Base-by-base conservation (phyloP, 2,797 vertebrate genomes). In the Sebastes kiyomatsui region DNA sequence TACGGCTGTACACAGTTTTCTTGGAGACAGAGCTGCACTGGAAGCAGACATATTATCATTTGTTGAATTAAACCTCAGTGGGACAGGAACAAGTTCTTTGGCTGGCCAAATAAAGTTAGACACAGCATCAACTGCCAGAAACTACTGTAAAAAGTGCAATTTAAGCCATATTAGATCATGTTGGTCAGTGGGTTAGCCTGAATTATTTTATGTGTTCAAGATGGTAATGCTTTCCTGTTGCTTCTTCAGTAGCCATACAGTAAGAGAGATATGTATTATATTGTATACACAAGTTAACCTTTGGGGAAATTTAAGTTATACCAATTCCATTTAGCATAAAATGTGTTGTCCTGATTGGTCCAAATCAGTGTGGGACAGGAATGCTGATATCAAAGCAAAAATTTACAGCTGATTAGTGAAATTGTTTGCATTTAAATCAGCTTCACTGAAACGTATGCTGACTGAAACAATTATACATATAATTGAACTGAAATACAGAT, bases 1-100 rank as follows among this genome's bases (percentile, higher is more conserved):
- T 79, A 69, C 55, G 76, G 42, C 77, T 75, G 60, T 13, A 46
- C 32, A 73, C 60, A 18, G 5, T 25, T 49, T 85, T 86, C 23
- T 72, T 85, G 30, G 66, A 83, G 73, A 54, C 58, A 27, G 46
- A 66, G 46, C 10, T 73, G 49, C 30, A 61, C 35, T 78, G 7
- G 60, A 75, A 64, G 67, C 49, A 80, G 20, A 77, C 72, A 72
- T 59, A 16, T 73, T 74, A 18, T 58, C 2, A 65, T 58, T 61
- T 65, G 42, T 76, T 80, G 28, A 83, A 56, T 77, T 3, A 46
- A 75, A 68, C 66, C 56, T 32, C 30, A 61, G 27, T 32, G 28
- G 23, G 20, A 61, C 35, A 81, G 68, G 46, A 13, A 56, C 8
- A 56, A n/a, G 4, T 38, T 16, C 13, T 64, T 55, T 74, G 54